phyloP scores from a whole-genome alignment of 2,113 vertebrate genomes.

The Oreochromis aureus region DNA sequence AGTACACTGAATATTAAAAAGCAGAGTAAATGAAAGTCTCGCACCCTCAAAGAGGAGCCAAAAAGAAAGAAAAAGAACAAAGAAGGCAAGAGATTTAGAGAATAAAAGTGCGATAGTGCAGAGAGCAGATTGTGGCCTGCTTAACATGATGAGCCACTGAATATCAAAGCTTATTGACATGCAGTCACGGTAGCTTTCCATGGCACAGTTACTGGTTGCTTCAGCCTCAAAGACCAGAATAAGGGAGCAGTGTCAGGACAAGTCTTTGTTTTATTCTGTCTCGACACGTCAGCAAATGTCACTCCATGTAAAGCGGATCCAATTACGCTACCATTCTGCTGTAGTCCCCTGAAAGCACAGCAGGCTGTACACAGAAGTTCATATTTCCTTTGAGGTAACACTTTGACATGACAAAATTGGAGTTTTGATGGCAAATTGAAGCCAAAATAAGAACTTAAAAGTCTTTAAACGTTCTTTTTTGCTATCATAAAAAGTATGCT shows the following conservation, averaged over 20 bases:
- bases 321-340: background rate
- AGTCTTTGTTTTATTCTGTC: constrained; percentile 14
- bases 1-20: background rate
- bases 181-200: background rate
- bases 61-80: background rate
- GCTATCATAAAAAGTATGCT: background rate
- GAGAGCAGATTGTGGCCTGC: background rate
- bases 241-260: background rate
- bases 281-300: constrained; percentile 21
- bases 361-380: background rate
- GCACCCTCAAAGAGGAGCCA: background rate
- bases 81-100: background rate
- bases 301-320: background rate
- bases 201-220: background rate
- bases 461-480: background rate
- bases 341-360: background rate
- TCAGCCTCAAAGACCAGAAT: background rate
- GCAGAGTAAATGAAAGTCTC: background rate
- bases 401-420: background rate
- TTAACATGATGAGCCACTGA: background rate
- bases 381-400: background rate
- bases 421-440: background rate
- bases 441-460: background rate
- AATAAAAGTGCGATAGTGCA: background rate
- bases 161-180: background rate